Evolutionary conservation across 1,140 invertebrate genomes (phyloP).

Genomic region (Druon quercuslanigerum): DNA sequence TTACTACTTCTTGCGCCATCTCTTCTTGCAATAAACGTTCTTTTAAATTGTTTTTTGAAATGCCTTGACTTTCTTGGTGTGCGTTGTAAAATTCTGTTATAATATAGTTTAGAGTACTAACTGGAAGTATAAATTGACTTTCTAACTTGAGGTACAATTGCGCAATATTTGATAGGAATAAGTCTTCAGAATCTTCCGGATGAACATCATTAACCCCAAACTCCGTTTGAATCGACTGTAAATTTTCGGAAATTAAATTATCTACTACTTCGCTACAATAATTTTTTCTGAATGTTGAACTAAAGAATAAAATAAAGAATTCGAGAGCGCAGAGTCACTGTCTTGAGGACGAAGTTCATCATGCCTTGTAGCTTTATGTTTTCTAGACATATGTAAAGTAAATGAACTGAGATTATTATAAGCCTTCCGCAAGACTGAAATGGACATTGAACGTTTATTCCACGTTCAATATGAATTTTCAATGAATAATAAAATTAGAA

Average conservation of each 20-base stretch:
- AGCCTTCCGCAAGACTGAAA: not conserved
- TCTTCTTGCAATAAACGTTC: no score
- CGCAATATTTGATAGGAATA: no score
- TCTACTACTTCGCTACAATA: not conserved
- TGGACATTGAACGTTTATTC: constrained; percentile 29
- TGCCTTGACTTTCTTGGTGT: no score
- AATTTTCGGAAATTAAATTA: not conserved
- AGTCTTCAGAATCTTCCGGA: no score
- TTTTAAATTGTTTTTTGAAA: no score
- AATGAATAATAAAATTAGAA: constrained; percentile 30
- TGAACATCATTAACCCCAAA: not conserved
- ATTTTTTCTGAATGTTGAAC: not conserved
- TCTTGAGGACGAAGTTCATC: not conserved
- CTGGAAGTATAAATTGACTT: no score
- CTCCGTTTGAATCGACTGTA: not conserved
- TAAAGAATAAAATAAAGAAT: not conserved
- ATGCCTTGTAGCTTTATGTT: not conserved
- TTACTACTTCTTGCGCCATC: no score
- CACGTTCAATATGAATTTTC: constrained; percentile 31
- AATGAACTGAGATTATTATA: not conserved
- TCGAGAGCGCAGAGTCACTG: not conserved
- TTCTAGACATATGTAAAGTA: not conserved
- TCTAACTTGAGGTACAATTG: not conserved
- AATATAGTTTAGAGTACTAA: no score
- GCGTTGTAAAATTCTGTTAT: no score